Conservation (phyloP, 2,888 invertebrate species). For the Aromia moschata region DNA sequence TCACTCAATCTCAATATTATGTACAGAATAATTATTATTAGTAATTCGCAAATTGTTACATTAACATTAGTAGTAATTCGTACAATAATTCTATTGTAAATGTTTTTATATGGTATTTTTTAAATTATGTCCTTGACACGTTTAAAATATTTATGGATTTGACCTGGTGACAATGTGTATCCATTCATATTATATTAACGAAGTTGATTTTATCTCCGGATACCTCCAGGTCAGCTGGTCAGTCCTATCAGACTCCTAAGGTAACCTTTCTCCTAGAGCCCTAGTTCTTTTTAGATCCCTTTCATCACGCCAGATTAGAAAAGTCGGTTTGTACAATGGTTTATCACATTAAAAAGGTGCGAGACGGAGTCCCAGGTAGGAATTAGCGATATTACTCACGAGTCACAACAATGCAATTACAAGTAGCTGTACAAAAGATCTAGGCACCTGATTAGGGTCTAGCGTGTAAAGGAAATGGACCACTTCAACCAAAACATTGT, state of each 20-base stretch:
- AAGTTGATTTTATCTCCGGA: not conserved
- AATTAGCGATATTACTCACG: slow-evolving; percentile 44
- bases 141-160: no score
- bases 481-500: slow-evolving; percentile 54
- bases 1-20: no score
- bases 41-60: no score
- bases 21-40: no score
- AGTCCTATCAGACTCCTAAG: not conserved
- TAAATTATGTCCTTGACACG: no score
- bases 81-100: no score
- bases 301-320: slow-evolving; percentile 12
- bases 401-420: slow-evolving; percentile 56
- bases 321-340: slow-evolving; percentile 53
- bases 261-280: not conserved
- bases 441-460: slow-evolving; percentile 47
- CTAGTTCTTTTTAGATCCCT: slow-evolving; percentile 1
- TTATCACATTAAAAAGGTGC: slow-evolving; percentile 51
- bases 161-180: no score
- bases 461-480: slow-evolving; percentile 44
- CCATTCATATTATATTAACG: no score
- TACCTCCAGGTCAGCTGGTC: not conserved
- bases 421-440: slow-evolving; percentile 52
- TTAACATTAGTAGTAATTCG: no score
- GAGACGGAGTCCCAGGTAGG: slow-evolving; percentile 45
- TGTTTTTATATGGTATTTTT: no score